These are phyloP conservation scores for Trinectes maculatus DNA, from an alignment of 2,113 vertebrate species.

Conservation along the genomic window DNA sequence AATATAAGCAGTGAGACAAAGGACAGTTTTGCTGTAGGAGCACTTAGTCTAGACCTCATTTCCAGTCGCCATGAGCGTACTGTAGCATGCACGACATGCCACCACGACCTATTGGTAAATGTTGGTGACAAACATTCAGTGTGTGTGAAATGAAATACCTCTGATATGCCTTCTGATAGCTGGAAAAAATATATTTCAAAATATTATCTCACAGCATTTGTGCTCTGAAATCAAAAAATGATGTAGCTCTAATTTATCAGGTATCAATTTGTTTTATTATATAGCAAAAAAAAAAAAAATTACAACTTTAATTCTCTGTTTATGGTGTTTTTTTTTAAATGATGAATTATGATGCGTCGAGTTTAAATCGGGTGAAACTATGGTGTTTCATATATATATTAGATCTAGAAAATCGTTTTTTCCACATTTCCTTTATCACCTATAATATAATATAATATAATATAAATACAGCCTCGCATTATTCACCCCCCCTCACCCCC, in stretches of 20 bases:
- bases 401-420: too few relatives aligned
- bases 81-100: slow-evolving; percentile 82
- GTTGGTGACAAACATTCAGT: slow-evolving; percentile 83
- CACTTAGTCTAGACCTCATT: slow-evolving; percentile 48
- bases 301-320: slow-evolving; percentile 33
- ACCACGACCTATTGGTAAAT: slow-evolving; percentile 74
- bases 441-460: slow-evolving; percentile 26
- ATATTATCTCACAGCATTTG: slow-evolving; percentile 80
- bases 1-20: slow-evolving; percentile 70
- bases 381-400: neutral
- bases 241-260: slow-evolving; percentile 33
- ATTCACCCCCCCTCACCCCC: slow-evolving; percentile 6
- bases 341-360: neutral
- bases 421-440: slow-evolving; percentile 12
- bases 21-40: slow-evolving; percentile 55
- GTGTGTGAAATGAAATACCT: slow-evolving; percentile 86
- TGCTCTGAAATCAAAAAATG: slow-evolving; percentile 59
- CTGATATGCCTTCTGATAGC: slow-evolving; percentile 86
- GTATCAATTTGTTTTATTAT: slow-evolving; percentile 31
- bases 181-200: slow-evolving; percentile 85
- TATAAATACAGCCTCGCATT: slow-evolving; percentile 39
- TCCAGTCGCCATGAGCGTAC: slow-evolving; percentile 55
- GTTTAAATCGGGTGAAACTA: neutral
- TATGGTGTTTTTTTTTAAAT: slow-evolving; percentile 13
- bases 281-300: slow-evolving; percentile 4